These are phyloP conservation scores for Cistogaster globosa DNA, from an alignment of 2,888 invertebrate genomes.

Conservation along the genomic window DNA sequence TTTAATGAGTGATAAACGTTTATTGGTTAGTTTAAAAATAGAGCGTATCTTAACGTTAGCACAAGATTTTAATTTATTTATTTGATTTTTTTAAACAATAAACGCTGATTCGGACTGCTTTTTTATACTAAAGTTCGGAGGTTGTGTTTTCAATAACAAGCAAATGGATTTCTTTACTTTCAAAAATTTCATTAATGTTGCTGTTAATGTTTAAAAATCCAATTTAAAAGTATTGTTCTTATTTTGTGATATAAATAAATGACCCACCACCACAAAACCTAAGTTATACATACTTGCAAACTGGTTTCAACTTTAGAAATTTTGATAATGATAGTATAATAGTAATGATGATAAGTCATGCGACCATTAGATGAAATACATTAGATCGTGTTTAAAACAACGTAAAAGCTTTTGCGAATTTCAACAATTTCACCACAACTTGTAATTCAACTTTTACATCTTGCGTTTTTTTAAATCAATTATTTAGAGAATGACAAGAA, in stretches of 20 bases:
- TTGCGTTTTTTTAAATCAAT: background rate
- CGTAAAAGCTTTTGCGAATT: background rate
- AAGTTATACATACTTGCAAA: no score
- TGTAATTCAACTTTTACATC: constrained; percentile 4
- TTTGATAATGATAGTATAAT: background rate
- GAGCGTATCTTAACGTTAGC: no score
- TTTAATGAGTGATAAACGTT: no score
- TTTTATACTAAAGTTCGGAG: background rate
- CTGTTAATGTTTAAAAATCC: no score
- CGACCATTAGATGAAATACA: background rate
- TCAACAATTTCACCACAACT: constrained; percentile 25
- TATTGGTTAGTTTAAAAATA: no score
- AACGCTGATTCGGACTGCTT: background rate
- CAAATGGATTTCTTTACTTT: no score
- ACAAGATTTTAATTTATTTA: no score
- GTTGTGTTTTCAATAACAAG: no score
- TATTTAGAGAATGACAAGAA: background rate
- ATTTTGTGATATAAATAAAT: no score
- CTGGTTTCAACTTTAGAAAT: background rate
- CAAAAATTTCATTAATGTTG: no score
- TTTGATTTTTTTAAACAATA: background rate
- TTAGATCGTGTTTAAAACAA: background rate
- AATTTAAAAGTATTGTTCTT: no score
- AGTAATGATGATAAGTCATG: background rate
- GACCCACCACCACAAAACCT: no score